A percentile compares a stretch with the other conserved stretches of the same genome.
Evolutionary conservation across 2,113 vertebrate genomes (phyloP).

Genomic region (Charina bottae): DNA sequence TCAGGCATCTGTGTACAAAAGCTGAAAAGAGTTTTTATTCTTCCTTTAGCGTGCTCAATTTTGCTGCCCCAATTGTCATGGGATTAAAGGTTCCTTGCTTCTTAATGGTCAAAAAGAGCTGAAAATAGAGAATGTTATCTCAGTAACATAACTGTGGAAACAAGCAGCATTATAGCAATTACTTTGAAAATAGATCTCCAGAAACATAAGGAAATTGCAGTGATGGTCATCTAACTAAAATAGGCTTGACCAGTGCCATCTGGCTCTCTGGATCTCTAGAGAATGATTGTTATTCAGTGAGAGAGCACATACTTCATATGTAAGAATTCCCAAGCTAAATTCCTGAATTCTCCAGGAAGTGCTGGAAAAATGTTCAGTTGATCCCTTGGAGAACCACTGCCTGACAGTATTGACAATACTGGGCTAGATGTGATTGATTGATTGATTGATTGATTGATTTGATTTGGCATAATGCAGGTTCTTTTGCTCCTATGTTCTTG

Average conservation of each 20-base stretch:
- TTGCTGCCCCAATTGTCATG: not conserved
- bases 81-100: not conserved
- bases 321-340: not conserved
- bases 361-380: not conserved
- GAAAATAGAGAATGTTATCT: not conserved
- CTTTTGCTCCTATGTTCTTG: not conserved
- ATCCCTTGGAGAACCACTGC: not conserved
- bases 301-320: not conserved
- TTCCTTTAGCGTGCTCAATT: slow-evolving; percentile 1
- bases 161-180: not conserved
- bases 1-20: slow-evolving; percentile 1
- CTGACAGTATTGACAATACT: not conserved
- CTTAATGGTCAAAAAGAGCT: not conserved
- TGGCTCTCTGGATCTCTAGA: not conserved
- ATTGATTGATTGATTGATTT: too few species aligned
- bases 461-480: not conserved
- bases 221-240: not conserved
- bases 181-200: not conserved
- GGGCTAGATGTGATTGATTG: not conserved
- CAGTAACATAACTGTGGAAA: not conserved
- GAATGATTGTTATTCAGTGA: not conserved
- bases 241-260: not conserved
- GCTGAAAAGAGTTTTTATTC: slow-evolving; percentile 6
- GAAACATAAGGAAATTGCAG: not conserved
- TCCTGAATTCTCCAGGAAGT: not conserved